Evolutionary conservation across 2,113 vertebrate genomes (phyloP), one percentile per base, ranked within the genome.

Genomic region (Motacilla alba): DNA sequence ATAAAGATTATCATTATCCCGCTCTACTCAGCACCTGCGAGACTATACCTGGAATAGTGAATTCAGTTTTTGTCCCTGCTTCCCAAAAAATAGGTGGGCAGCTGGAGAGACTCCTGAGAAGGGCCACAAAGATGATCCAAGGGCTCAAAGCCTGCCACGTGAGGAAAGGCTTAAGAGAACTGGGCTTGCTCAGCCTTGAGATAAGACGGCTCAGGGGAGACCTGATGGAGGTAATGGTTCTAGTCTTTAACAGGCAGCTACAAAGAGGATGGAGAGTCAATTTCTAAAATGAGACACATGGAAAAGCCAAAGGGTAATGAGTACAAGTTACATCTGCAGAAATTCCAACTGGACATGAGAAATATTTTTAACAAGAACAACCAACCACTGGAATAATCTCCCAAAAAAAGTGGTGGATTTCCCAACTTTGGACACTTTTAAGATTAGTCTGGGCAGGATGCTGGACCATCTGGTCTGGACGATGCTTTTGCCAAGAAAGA

Each of bases 251-350:
- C 7, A 15, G 15, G 23, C 28, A 23, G 28, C 64, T 62, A 53
- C 28, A 69, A n/a, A 46, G 39, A 78, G n/a, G n/a, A 69, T 24
- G 24, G 44, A 35, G 30, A 58, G 23, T n/a, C 39, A 28, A 19
- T 39, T 62, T 78, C 78, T 46, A 30, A 46, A 78, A 87, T 5
- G 5, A 62, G 84, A n/a, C 55, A 28, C 33, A 28, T 24, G 12
- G 39, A 62, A 69, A 78, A 60, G 27, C 62, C 22, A 53, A 39
- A 59, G 10, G 15, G 5, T 46, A 46, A 46, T 2, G 13, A 46
- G n/a, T 53, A 46, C 39, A 62, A 46, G 15, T 46, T 78, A 62
- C 8, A 39, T 52, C 39, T 0, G 0, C 2, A 6, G 39, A 78
- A 41, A 46, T 62, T 69, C 47, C 15, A 8, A 1, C 6, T n/a